These are phyloP conservation scores for Ladona fulva DNA, from an alignment of 1,140 invertebrate genomes.

Conservation along the genomic window DNA sequence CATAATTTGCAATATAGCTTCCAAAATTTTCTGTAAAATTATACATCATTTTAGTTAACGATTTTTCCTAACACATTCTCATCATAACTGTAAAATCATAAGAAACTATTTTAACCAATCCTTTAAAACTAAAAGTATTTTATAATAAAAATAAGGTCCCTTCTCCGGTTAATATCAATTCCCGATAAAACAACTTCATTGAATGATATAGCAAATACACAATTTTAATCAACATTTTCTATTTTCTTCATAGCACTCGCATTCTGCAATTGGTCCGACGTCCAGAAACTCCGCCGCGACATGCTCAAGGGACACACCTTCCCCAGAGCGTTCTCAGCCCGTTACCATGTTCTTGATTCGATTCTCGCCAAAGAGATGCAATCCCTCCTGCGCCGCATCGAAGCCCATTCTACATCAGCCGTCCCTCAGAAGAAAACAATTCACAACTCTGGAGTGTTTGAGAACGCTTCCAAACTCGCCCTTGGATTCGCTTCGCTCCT, in stretches of 20 bases:
- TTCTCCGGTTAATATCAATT: no score
- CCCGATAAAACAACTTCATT: no score
- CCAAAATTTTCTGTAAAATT: no score
- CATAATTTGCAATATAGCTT: no score
- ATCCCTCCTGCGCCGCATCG: constrained; percentile 17
- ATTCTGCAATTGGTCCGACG: constrained; percentile 37
- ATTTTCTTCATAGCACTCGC: constrained; percentile 35
- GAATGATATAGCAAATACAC: no score
- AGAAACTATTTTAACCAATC: no score
- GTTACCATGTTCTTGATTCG: constrained; percentile 27
- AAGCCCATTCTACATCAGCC: constrained; percentile 11
- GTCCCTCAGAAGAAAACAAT: constrained; percentile 14
- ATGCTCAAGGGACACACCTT: constrained; percentile 30
- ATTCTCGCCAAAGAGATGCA: constrained; percentile 25
- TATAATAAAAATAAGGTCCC: no score
- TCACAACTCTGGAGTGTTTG: constrained; percentile 14
- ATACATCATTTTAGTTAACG: no score
- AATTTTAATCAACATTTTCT: constrained; percentile 12
- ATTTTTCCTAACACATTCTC: no score
- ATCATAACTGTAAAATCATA: no score
- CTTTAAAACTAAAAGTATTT: no score
- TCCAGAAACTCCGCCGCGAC: constrained; percentile 34
- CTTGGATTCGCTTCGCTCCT: not conserved
- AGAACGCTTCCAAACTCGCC: not conserved
- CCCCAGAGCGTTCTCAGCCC: constrained; percentile 26